A percentile compares a stretch with the other conserved stretches of the same genome.
phyloP scores from a whole-genome alignment of 2,888 invertebrate species.

The Hoplodrina ambigua region DNA sequence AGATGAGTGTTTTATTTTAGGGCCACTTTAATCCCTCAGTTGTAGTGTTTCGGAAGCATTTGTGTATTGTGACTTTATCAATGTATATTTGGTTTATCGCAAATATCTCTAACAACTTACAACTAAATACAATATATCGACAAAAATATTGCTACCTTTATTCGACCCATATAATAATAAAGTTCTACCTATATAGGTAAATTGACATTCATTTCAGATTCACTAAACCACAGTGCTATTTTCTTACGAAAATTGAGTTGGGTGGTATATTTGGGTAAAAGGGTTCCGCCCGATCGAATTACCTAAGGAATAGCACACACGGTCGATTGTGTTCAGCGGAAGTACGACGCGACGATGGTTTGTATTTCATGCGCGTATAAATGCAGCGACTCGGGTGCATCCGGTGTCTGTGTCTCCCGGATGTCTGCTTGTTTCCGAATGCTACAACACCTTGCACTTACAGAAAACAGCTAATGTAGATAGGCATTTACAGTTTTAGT shows the following conservation, averaged over 20 bases:
- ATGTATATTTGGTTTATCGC: constrained; percentile 12
- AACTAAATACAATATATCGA: constrained; percentile 12
- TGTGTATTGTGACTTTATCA: constrained; percentile 17
- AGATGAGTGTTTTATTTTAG: constrained; percentile 17
- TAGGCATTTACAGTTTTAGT: constrained; percentile 3
- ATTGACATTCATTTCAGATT: constrained; percentile 48
- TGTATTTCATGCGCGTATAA: constrained; percentile 24
- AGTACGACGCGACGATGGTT: constrained; percentile 13
- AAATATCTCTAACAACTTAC: constrained; percentile 13
- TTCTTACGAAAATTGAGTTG: constrained; percentile 49
- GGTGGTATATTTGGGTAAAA: constrained; percentile 43
- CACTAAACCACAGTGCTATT: constrained; percentile 45
- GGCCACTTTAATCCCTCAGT: constrained; percentile 3
- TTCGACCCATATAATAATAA: not conserved
- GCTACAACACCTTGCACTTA: constrained; percentile 50
- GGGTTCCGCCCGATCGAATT: constrained; percentile 49
- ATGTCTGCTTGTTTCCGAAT: constrained; percentile 65
- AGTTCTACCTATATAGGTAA: constrained; percentile 27
- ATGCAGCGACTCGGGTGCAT: constrained; percentile 54
- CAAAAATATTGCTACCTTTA: not conserved
- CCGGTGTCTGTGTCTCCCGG: constrained; percentile 67
- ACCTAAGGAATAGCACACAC: constrained; percentile 35
- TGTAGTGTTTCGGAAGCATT: constrained; percentile 25
- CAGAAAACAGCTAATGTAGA: constrained; percentile 10
- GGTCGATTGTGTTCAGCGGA: constrained; percentile 12